Percentiles rank a stretch among this genome's conserved stretches.
Conservation (phyloP, 2,113 vertebrate species). For the Odocoileus virginianus region DNA sequence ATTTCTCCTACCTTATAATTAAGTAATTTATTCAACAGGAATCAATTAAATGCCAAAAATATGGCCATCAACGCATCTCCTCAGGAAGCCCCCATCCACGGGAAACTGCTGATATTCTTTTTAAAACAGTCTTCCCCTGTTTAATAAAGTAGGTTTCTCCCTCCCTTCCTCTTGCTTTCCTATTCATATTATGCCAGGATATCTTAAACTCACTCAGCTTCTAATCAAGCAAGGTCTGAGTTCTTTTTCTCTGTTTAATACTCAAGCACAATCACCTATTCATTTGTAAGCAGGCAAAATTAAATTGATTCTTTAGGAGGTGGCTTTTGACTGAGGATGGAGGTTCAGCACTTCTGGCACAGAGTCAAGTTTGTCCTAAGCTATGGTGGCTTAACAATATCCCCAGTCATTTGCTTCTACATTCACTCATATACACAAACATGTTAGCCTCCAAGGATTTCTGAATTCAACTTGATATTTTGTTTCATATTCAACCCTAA, state of each 20-base stretch:
- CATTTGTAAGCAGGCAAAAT: slow-evolving; percentile 12
- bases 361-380: neutral
- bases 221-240: neutral
- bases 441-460: neutral
- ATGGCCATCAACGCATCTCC: neutral
- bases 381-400: slow-evolving; percentile 30
- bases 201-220: neutral
- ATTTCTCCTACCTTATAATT: slow-evolving; percentile 17
- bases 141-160: neutral
- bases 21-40: slow-evolving; percentile 40
- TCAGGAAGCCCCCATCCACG: neutral
- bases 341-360: neutral
- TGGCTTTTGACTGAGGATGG: neutral
- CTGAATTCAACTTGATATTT: neutral
- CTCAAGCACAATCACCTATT: slow-evolving; percentile 39
- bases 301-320: slow-evolving; percentile 31
- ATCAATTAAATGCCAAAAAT: slow-evolving; percentile 7
- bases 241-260: neutral
- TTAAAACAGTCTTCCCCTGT: neutral
- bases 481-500: slow-evolving; percentile 39
- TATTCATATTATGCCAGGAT: neutral
- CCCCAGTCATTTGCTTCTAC: slow-evolving; percentile 22
- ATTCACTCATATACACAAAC: neutral
- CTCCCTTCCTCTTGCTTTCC: neutral
- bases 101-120: neutral